These are phyloP conservation scores for Psittacus erithacus DNA, from an alignment of 2,113 vertebrate species.

Conservation along the genomic window DNA sequence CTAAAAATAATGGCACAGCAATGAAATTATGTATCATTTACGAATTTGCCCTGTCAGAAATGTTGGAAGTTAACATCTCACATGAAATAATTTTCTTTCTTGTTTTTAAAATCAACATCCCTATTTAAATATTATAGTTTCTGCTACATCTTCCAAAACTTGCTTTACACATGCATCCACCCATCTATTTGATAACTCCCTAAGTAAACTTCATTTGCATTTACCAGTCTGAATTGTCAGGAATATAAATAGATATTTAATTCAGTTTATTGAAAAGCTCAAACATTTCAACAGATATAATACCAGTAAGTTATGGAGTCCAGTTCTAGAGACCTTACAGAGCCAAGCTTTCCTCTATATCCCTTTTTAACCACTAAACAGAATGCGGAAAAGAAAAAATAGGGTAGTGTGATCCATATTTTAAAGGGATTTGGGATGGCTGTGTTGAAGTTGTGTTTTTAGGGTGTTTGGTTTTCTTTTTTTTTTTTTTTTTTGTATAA, in stretches of 20 bases:
- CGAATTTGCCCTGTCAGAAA: not conserved
- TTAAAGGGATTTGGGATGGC: not conserved
- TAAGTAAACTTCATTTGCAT: not conserved
- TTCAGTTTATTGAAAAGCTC: not conserved
- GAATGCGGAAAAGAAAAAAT: not conserved
- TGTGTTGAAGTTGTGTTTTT: not conserved
- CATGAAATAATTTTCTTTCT: not conserved
- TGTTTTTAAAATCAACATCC: not conserved
- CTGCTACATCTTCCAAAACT: not conserved
- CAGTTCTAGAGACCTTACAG: not conserved
- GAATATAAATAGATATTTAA: not conserved
- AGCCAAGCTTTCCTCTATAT: not conserved
- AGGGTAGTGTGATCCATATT: not conserved
- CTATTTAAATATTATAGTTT: not conserved
- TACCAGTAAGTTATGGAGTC: not conserved
- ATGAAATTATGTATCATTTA: not conserved
- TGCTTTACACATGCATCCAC: not conserved
- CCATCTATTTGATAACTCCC: not conserved
- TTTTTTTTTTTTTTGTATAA: not conserved
- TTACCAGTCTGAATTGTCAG: not conserved
- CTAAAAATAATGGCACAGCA: not conserved
- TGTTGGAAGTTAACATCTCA: not conserved
- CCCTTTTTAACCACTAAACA: not conserved
- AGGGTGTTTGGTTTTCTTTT: not conserved
- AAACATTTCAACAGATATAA: not conserved